Conservation (phyloP, 2,888 invertebrate species). For the Piscicola geometra region DNA sequence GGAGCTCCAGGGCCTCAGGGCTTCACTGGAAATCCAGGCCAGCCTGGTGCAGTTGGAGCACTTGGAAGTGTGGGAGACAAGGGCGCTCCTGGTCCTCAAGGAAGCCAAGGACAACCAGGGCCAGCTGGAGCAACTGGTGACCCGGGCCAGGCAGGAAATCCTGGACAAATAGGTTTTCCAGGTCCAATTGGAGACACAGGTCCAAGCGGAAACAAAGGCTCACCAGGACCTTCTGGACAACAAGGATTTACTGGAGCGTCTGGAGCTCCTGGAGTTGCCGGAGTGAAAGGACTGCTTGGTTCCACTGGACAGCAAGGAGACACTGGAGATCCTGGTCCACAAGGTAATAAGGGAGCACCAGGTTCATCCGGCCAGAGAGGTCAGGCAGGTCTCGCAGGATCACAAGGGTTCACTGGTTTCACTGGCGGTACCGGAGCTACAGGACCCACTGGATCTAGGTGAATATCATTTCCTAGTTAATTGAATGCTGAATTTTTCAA, state of each 20-base stretch:
- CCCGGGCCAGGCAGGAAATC: constrained; percentile 35
- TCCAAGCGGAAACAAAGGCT: background rate
- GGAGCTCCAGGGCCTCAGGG: constrained; percentile 28
- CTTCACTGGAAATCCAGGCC: background rate
- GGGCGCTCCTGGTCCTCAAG: constrained; percentile 13
- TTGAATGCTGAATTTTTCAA: no score
- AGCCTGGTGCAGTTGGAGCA: background rate
- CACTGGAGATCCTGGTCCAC: constrained; percentile 56
- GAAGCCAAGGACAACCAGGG: constrained; percentile 31
- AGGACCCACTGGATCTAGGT: constrained; percentile 27
- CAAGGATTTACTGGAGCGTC: background rate
- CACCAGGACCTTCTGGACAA: background rate
- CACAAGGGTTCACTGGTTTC: constrained; percentile 31
- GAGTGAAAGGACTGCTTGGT: constrained; percentile 35
- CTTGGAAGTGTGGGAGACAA: background rate
- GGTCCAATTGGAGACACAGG: constrained; percentile 36
- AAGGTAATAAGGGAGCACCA: constrained; percentile 54
- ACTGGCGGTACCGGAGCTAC: constrained; percentile 22
- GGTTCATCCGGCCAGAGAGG: constrained; percentile 41
- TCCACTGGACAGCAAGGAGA: constrained; percentile 31
- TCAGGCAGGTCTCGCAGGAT: constrained; percentile 31
- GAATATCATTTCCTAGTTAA: background rate
- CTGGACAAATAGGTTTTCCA: constrained; percentile 40
- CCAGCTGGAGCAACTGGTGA: constrained; percentile 30
- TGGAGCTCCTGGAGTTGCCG: background rate